Base-by-base conservation (phyloP, 2,113 vertebrate genomes). In the Bostrychus sinensis region DNA sequence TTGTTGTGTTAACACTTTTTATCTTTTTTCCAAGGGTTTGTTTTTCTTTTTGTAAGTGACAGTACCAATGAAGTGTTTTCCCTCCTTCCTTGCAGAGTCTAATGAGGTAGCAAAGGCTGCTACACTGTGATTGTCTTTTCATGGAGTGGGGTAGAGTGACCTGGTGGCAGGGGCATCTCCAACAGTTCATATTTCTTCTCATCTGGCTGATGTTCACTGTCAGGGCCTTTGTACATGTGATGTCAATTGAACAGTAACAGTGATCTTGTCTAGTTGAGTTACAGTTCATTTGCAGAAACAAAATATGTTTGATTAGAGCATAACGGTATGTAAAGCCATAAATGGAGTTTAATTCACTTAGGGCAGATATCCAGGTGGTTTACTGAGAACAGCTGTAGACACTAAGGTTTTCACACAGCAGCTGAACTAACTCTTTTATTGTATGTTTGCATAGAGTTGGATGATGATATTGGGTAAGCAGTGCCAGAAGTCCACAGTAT, bases 21-120 rank as follows among this genome's bases (percentile, higher is more conserved):
- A 79, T 61, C 36, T 62, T 66, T 83, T 81, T 50, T 80, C 38
- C 64, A 38, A 78, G 58, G 62, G 63, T 79, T 84, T 68, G 81
- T 86, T 82, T 85, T 79, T 78, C 70, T 78, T 84, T 79, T 62
- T 81, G 72, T 87, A 79, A 80, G 54, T 70, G 50, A 76, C 59
- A 50, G 75, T 80, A 80, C 84, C 82, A 76, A 65, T 81, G 37
- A 83, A 86, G 83, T 87, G 83, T 89, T 86, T 71, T 48, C 62
- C 75, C 72, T 36, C 53, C 66, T 72, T 50, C 70, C 61, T 45
- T 22, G 23, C 42, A 53, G 61, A 66, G 62, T 71, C 63, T 71
- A 60, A 68, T 25, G 58, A 80, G 68, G 84, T 85, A 79, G 88
- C 80, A 62, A 72, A 75, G 77, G 82, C 82, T 83, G 85, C 85